These are phyloP conservation scores for Pelvicachromis taeniatus DNA, from an alignment of 2,113 vertebrate genomes.

Conservation along the genomic window DNA sequence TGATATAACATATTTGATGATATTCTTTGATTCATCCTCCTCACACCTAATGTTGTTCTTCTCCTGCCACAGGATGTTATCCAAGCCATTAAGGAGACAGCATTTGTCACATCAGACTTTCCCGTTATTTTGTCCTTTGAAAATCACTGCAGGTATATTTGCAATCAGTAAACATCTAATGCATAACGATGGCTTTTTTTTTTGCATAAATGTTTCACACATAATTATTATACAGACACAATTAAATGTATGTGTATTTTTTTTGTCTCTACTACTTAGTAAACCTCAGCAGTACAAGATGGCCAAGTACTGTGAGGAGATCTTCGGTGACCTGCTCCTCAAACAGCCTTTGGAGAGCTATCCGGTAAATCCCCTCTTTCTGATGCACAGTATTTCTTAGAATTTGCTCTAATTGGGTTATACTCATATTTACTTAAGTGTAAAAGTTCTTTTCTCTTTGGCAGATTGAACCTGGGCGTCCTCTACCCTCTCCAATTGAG, in stretches of 20 bases:
- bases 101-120: conserved; percentile 92
- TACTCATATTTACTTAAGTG: not conserved
- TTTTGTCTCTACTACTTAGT: conserved; percentile 63
- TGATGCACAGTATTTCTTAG: not conserved
- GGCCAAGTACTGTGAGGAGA: conserved; percentile 98
- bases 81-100: conserved; percentile 96
- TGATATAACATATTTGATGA: not conserved
- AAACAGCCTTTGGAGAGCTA: conserved; percentile 88
- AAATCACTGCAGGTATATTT: conserved; percentile 94
- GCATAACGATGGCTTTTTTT: not conserved
- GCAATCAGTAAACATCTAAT: not conserved
- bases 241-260: not conserved
- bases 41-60: too few relatives aligned
- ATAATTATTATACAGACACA: not conserved
- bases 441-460: not conserved
- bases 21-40: not conserved
- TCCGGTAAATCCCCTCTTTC: conserved; percentile 75
- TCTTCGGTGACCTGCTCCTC: conserved; percentile 93
- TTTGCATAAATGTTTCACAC: not conserved
- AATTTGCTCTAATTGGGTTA: not conserved
- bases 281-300: conserved; percentile 99
- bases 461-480: conserved; percentile 86
- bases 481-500: conserved; percentile 91
- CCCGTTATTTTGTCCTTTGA: conserved; percentile 98
- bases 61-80: conserved; percentile 85